Evolutionary conservation across 2,113 vertebrate species (phyloP).

Genomic region (Marcusenius ussheri): DNA sequence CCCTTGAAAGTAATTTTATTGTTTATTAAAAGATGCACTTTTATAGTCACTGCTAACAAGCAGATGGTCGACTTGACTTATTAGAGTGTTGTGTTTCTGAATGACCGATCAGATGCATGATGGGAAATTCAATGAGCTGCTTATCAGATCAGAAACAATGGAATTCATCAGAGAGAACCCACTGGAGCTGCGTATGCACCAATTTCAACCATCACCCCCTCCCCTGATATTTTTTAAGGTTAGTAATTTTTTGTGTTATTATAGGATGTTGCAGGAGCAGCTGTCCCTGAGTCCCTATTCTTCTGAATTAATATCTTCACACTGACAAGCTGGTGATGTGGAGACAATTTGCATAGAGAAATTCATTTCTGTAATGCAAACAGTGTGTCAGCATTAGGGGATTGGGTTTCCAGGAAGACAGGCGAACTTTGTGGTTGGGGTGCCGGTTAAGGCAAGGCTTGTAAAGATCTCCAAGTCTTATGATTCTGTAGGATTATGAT

Average conservation of each 20-base stretch:
- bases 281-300: slow-evolving; percentile 62
- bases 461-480: not conserved
- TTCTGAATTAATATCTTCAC: slow-evolving; percentile 61
- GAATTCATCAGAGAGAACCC: slow-evolving; percentile 76
- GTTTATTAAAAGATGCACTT: slow-evolving; percentile 99
- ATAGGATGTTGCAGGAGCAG: slow-evolving; percentile 69
- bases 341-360: slow-evolving; percentile 55
- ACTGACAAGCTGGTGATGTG: slow-evolving; percentile 58
- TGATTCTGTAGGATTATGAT: not conserved
- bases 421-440: slow-evolving; percentile 22
- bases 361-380: slow-evolving; percentile 57
- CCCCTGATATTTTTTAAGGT: slow-evolving; percentile 47
- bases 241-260: slow-evolving; percentile 56
- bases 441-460: not conserved
- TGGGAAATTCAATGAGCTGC: slow-evolving; percentile 99
- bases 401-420: slow-evolving; percentile 15
- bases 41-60: slow-evolving; percentile 98
- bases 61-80: slow-evolving; percentile 99
- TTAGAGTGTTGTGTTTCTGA: slow-evolving; percentile 99
- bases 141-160: slow-evolving; percentile 89
- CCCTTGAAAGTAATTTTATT: slow-evolving; percentile 96
- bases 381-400: slow-evolving; percentile 51
- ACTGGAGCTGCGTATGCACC: slow-evolving; percentile 53
- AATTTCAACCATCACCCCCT: slow-evolving; percentile 54
- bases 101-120: slow-evolving; percentile 99